A percentile compares a stretch with the other conserved stretches of the same genome.
Conservation (phyloP, 2,113 vertebrate genomes). For the Centropristis striata region DNA sequence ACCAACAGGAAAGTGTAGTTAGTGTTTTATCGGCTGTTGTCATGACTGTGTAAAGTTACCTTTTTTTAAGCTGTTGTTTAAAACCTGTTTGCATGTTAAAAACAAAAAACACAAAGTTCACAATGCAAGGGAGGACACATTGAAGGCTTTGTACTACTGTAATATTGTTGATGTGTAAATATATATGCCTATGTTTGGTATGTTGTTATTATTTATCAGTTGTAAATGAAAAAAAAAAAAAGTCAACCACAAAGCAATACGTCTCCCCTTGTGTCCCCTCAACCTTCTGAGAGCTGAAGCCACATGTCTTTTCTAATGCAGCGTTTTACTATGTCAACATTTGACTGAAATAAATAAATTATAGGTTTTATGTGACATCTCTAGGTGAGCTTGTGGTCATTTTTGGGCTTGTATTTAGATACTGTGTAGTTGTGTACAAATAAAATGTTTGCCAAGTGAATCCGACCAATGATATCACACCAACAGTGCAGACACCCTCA, state of each 20-base stretch:
- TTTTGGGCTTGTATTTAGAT: not conserved
- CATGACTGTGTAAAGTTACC: constrained; percentile 60
- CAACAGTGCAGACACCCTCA: not conserved
- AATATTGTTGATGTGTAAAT: constrained; percentile 83
- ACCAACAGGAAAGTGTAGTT: constrained; percentile 29
- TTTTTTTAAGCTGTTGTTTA: constrained; percentile 57
- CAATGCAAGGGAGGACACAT: constrained; percentile 63
- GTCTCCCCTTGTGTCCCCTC: constrained; percentile 66
- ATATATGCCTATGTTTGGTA: constrained; percentile 74
- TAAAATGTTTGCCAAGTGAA: not conserved
- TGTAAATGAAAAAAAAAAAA: constrained; percentile 66
- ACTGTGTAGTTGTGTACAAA: not conserved
- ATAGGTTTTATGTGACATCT: constrained; percentile 82
- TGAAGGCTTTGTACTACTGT: constrained; percentile 80
- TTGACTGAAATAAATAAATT: constrained; percentile 82
- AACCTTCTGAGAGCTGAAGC: constrained; percentile 61
- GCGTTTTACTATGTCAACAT: constrained; percentile 81
- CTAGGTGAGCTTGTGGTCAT: constrained; percentile 5
- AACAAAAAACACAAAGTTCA: constrained; percentile 53
- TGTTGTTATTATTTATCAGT: constrained; percentile 78
- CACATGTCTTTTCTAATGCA: constrained; percentile 79
- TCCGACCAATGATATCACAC: constrained; percentile 17
- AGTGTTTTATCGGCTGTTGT: constrained; percentile 52
- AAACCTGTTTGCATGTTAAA: constrained; percentile 78
- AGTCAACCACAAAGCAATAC: constrained; percentile 76